phyloP scores from a whole-genome alignment of 2,797 vertebrate species.

The Siniperca obscura region DNA sequence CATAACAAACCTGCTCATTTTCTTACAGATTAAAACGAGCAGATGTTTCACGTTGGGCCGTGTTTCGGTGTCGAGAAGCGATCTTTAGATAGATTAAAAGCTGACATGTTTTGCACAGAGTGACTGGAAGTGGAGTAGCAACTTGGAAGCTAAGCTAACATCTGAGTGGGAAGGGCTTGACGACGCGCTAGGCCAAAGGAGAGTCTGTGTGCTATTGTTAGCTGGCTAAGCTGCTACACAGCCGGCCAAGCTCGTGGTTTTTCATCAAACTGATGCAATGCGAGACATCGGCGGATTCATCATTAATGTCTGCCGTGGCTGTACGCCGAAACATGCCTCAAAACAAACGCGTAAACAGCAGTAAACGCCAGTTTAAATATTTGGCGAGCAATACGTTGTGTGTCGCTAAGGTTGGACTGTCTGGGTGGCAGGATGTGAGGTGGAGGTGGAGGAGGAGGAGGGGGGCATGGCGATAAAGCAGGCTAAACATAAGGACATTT shows the following conservation, averaged over 20 bases:
- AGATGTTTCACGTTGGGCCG: rapidly evolving
- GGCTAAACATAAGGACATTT: not conserved
- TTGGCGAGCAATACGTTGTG: not conserved
- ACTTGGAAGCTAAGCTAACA: constrained; percentile 57
- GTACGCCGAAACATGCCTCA: constrained; percentile 4
- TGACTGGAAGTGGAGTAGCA: not conserved
- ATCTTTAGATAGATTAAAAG: rapidly evolving
- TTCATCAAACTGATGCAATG: constrained; percentile 20
- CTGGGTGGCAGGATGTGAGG: constrained; percentile 17
- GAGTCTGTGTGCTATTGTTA: constrained; percentile 75
- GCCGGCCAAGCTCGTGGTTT: constrained; percentile 5
- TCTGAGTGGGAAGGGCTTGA: constrained; percentile 53
- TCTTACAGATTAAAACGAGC: constrained; percentile 43
- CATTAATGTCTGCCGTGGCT: not conserved
- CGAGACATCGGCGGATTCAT: constrained; percentile 35
- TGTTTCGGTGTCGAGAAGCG: rapidly evolving
- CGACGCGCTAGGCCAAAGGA: constrained; percentile 70
- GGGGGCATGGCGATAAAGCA: not conserved
- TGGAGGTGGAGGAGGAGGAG: not conserved
- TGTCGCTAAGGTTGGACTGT: not conserved
- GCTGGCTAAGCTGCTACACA: constrained; percentile 58
- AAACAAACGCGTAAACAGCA: constrained; percentile 15
- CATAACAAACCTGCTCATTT: constrained; percentile 75
- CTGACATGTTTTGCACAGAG: not conserved
- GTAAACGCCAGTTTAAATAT: constrained; percentile 24